phyloP scores from a whole-genome alignment of 2,888 invertebrate genomes.

The Lepidochrysops patricia region DNA sequence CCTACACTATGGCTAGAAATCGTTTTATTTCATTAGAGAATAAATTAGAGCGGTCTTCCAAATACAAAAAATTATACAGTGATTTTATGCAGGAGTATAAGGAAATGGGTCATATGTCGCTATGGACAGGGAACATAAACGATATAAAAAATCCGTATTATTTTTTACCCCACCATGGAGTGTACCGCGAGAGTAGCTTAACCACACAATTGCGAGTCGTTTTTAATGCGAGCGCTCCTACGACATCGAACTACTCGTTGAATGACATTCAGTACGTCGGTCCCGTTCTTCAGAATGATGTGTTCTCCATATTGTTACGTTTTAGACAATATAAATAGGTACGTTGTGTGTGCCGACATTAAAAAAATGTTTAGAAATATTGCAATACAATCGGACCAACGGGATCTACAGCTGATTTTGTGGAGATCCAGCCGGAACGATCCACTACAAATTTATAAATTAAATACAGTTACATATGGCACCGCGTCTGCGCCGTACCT shows the following conservation, averaged over 20 bases:
- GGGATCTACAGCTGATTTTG: no score
- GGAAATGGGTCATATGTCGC: conserved; percentile 22
- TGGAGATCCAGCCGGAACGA: no score
- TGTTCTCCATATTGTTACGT: no score
- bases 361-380: no score
- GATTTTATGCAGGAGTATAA: conserved; percentile 25
- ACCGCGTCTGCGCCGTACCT: no score
- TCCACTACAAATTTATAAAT: no score
- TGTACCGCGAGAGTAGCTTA: conserved; percentile 18
- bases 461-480: no score
- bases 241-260: neutral
- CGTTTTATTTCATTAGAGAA: conserved; percentile 22
- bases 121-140: conserved; percentile 17
- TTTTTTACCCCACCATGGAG: conserved; percentile 22
- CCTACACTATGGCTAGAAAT: conserved; percentile 15
- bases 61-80: conserved; percentile 19
- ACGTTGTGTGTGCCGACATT: neutral
- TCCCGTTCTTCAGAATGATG: no score
- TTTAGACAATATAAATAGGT: no score
- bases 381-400: no score
- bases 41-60: conserved; percentile 15
- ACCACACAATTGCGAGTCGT: no score
- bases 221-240: conserved; percentile 15
- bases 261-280: conserved; percentile 10
- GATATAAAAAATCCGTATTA: conserved; percentile 18